Evolutionary conservation across 2,888 invertebrate genomes (phyloP), one percentile per base, ranked within the genome.

Genomic region (Agonopterix subpropinquella): DNA sequence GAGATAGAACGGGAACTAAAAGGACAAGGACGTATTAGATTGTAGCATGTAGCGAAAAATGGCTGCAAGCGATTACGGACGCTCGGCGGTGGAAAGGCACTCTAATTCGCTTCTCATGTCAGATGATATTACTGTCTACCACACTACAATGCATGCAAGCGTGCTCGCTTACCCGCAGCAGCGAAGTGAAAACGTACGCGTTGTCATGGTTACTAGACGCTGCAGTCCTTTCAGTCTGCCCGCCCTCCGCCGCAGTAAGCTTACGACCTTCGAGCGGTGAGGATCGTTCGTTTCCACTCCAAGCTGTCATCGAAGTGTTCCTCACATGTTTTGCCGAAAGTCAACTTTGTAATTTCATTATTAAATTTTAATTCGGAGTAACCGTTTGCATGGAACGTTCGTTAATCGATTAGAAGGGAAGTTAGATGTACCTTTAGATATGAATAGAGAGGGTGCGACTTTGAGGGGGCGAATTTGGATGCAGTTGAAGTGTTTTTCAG

Each of bases 231-330:
- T 71, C 59, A 57, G 8, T 11, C 67, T 65, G 71, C 80, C 80
- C 84, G 73, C 82, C 84, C 79, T 78, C 70, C 79, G 53, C 77
- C 80, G 81, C 87, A 86, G 87, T 87, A 72, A 73, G 75, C 73
- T 68, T 64, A 61, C 67, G 59, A 55, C 61, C 56, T 62, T 69
- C 69, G 56, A 50, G 47, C 54, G 52, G 74, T 57, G 62, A 59
- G 72, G 74, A 59, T 64, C 75, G 62, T 46, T 35, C 51, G 50
- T 54, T 7, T 48, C 57, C 44, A 47, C 55, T 36, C 47, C 51
- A 41, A 11, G 53, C 55, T 58, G 54, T 55, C 53, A 57, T 59
- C 62, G 55, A 58, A 57, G 53, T 57, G 41, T 57, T 57, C 28
- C 51, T 50, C 53, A 53, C 57, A 54, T 50, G 43, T 43, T 49